These are phyloP conservation scores for Dicerorhinus sumatrensis DNA, from an alignment of 2,113 vertebrate species.

Conservation along the genomic window DNA sequence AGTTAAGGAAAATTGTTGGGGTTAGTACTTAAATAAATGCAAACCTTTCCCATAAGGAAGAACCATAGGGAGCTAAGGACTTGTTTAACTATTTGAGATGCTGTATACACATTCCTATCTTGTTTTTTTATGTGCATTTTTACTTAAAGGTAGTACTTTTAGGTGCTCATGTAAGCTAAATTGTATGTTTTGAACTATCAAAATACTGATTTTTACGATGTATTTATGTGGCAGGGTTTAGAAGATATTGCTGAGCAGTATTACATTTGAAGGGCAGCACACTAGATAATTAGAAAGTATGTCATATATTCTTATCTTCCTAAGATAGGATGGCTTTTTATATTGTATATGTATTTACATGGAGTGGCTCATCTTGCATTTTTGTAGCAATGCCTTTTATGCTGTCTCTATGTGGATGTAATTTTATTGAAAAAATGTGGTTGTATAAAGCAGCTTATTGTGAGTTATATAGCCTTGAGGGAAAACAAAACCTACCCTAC, in stretches of 20 bases:
- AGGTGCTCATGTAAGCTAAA: conserved; percentile 7
- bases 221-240: neutral
- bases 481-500: conserved; percentile 80
- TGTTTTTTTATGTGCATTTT: conserved; percentile 9
- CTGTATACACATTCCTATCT: neutral
- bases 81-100: conserved; percentile 47
- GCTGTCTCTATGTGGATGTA: conserved; percentile 48
- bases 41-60: neutral
- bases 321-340: conserved; percentile 60
- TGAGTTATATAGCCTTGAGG: conserved; percentile 52
- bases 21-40: neutral
- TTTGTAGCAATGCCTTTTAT: conserved; percentile 64
- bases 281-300: conserved; percentile 51
- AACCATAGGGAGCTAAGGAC: neutral
- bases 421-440: conserved; percentile 32
- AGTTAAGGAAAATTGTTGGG: neutral
- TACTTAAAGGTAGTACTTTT: conserved; percentile 24
- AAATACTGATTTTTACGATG: conserved; percentile 47
- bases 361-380: conserved; percentile 68
- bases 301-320: conserved; percentile 48
- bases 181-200: conserved; percentile 38
- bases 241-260: neutral
- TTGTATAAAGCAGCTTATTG: conserved; percentile 60
- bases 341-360: conserved; percentile 68
- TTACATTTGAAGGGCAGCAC: conserved; percentile 30